Evolutionary conservation across 1,140 invertebrate genomes (phyloP).

Genomic region (Thaumetopoea pityocampa): DNA sequence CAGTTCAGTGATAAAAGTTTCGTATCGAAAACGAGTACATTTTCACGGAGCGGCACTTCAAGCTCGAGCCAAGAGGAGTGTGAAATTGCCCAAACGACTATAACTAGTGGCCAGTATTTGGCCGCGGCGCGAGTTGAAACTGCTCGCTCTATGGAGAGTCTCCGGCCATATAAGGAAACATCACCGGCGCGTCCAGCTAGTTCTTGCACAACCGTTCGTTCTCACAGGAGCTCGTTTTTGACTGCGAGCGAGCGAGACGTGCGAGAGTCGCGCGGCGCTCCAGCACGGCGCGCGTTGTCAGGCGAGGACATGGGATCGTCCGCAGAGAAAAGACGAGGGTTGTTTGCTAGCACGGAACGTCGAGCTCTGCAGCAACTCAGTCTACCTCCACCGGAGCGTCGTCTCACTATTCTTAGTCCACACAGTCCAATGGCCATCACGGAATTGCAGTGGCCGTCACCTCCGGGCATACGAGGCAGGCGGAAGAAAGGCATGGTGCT

Average conservation of each 20-base stretch:
- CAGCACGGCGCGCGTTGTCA: constrained; percentile 77
- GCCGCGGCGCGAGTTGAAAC: constrained; percentile 78
- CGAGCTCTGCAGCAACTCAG: constrained; percentile 81
- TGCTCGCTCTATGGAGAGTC: constrained; percentile 83
- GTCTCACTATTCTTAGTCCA: constrained; percentile 84
- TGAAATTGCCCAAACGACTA: constrained; percentile 72
- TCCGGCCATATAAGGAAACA: constrained; percentile 75
- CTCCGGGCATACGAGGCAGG: constrained; percentile 79
- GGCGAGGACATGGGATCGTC: constrained; percentile 77
- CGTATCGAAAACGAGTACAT: constrained; percentile 77
- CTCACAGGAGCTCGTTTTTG: constrained; percentile 75
- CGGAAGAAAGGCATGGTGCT: constrained; percentile 84
- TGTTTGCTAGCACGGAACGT: constrained; percentile 80
- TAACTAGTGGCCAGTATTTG: constrained; percentile 76
- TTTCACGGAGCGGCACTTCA: constrained; percentile 78
- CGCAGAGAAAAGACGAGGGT: constrained; percentile 79
- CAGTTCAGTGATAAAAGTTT: constrained; percentile 73
- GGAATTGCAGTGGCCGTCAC: constrained; percentile 78
- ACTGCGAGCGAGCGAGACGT: constrained; percentile 81
- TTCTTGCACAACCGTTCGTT: constrained; percentile 67
- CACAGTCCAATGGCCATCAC: constrained; percentile 80
- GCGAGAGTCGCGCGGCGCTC: constrained; percentile 76
- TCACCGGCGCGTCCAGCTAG: constrained; percentile 64
- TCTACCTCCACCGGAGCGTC: constrained; percentile 79
- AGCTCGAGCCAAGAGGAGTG: constrained; percentile 84